Percentiles rank a stretch among this genome's conserved stretches.
These are phyloP conservation scores for Chamaea fasciata DNA, from an alignment of 2,113 vertebrate genomes.

Conservation along the genomic window DNA sequence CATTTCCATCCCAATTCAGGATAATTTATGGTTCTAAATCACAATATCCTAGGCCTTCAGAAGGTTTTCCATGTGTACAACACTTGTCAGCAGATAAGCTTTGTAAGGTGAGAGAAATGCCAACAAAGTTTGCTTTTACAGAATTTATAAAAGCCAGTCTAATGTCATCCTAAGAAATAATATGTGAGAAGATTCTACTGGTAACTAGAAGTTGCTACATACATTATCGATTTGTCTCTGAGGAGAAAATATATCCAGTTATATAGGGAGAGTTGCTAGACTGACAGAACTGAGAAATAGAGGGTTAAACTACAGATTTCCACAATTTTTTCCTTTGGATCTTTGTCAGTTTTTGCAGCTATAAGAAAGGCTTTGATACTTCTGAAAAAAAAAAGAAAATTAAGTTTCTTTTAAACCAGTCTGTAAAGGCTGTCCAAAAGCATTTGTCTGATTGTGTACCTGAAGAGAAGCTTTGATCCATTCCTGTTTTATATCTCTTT, in stretches of 20 bases:
- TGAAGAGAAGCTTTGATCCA: constrained; percentile 20
- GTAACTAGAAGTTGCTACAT: neutral
- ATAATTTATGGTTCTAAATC: neutral
- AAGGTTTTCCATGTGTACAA: neutral
- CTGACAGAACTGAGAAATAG: neutral
- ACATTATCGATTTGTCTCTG: neutral
- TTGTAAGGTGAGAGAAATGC: neutral
- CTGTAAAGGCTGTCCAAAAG: neutral
- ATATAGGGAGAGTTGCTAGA: neutral
- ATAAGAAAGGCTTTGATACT: neutral
- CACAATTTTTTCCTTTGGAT: neutral
- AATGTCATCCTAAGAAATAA: neutral
- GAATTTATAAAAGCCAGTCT: neutral
- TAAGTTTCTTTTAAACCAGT: neutral
- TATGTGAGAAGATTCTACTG: neutral
- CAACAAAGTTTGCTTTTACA: neutral
- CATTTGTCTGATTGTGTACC: neutral
- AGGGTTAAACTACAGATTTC: neutral
- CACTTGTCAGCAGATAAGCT: neutral
- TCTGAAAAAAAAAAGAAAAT: neutral
- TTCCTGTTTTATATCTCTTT: constrained; percentile 9
- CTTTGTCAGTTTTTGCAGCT: neutral
- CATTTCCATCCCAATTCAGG: neutral
- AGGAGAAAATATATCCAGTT: neutral
- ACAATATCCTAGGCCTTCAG: neutral